Percentiles rank a stretch among this genome's conserved stretches.
phyloP scores from a whole-genome alignment of 1,140 invertebrate species.

The Papilio glaucus region DNA sequence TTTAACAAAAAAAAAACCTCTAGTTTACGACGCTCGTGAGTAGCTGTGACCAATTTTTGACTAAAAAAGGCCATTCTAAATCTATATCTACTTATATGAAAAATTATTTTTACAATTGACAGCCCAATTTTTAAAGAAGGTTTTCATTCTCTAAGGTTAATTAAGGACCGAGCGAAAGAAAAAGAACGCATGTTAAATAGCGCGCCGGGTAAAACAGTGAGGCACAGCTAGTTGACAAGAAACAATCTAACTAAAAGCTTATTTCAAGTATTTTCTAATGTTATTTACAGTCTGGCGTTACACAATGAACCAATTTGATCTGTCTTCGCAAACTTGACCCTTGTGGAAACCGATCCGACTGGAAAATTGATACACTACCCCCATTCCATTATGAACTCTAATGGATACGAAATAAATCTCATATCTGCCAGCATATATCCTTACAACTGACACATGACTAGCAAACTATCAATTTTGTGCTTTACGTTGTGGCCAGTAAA shows the following conservation, averaged over 20 bases:
- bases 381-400: slow-evolving; percentile 30
- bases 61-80: no score
- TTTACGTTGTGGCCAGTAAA: background rate
- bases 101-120: no score
- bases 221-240: no score
- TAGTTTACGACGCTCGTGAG: no score
- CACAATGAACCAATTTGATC: slow-evolving; percentile 29
- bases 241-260: slow-evolving; percentile 6
- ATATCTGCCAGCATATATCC: slow-evolving; percentile 7
- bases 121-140: no score
- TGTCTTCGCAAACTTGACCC: slow-evolving; percentile 28
- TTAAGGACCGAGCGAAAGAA: no score
- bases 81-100: no score
- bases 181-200: no score
- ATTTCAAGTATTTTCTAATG: background rate
- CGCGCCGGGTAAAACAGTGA: no score
- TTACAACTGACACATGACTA: slow-evolving; percentile 14
- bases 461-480: slow-evolving; percentile 6
- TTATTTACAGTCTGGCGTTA: slow-evolving; percentile 22
- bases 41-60: no score
- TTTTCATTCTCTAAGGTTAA: no score
- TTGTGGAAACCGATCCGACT: slow-evolving; percentile 13
- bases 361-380: background rate
- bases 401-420: background rate
- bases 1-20: no score